Conservation (phyloP, 2,888 invertebrate genomes). For the Aphodius granarius region DNA sequence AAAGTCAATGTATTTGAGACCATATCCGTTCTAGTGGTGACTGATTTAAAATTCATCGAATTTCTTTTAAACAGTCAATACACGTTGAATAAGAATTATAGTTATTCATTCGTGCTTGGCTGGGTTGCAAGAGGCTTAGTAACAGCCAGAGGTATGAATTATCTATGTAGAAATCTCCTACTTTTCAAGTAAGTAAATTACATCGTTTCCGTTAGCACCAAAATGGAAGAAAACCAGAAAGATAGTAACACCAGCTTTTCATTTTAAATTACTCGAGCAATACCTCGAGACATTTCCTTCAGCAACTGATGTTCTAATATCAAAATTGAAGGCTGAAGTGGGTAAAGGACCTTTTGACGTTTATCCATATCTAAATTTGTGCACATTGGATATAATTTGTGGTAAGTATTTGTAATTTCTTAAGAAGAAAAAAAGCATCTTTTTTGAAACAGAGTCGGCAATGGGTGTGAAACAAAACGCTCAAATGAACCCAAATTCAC, state of each 20-base stretch:
- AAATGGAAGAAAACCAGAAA: constrained; percentile 53
- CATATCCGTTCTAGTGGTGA: not conserved
- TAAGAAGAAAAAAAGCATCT: no score
- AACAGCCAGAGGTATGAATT: constrained; percentile 38
- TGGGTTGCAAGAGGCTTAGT: constrained; percentile 45
- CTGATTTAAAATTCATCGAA: constrained; percentile 33
- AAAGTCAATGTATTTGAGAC: constrained; percentile 3
- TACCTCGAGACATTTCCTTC: constrained; percentile 49
- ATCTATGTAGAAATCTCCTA: not conserved
- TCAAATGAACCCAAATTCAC: constrained; percentile 66
- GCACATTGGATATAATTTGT: constrained; percentile 63
- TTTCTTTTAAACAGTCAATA: constrained; percentile 36
- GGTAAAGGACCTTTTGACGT: constrained; percentile 54
- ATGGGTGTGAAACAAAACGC: constrained; percentile 80
- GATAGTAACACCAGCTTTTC: constrained; percentile 54
- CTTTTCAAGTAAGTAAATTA: not conserved
- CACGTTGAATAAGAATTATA: constrained; percentile 40
- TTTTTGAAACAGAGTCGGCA: constrained; percentile 68
- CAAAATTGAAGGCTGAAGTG: constrained; percentile 53
- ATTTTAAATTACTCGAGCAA: constrained; percentile 53
- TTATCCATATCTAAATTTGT: constrained; percentile 63
- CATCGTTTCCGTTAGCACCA: constrained; percentile 42
- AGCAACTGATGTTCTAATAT: constrained; percentile 57
- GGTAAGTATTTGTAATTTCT: no score
- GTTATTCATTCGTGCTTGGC: constrained; percentile 38